phyloP scores from a whole-genome alignment of 2,888 invertebrate genomes.

The Drosophila siamana region DNA sequence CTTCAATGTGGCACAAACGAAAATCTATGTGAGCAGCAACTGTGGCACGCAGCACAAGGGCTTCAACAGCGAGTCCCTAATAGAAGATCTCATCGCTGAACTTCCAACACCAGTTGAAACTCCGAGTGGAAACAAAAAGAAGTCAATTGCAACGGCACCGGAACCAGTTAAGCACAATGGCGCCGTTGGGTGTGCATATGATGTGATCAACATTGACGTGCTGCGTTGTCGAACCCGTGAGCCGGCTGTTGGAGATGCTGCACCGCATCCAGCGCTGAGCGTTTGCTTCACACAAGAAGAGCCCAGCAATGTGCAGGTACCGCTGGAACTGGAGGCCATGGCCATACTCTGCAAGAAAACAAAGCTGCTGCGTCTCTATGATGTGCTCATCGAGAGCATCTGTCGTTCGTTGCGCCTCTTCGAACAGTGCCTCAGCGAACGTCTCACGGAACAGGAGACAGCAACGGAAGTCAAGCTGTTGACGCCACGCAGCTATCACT shows the following conservation, averaged over 20 bases:
- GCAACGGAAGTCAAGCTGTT: constrained; percentile 51
- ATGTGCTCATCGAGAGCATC: constrained; percentile 91
- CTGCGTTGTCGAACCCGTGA: constrained; percentile 83
- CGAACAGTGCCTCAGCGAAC: constrained; percentile 88
- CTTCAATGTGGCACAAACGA: constrained; percentile 89
- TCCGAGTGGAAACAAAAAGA: constrained; percentile 41
- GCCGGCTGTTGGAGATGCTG: constrained; percentile 40
- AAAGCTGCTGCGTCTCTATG: constrained; percentile 89
- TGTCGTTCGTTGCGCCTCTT: constrained; percentile 89
- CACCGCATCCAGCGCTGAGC: constrained; percentile 71
- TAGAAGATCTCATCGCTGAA: constrained; percentile 68
- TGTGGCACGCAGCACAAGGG: constrained; percentile 71
- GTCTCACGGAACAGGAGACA: constrained; percentile 84
- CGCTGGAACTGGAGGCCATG: constrained; percentile 89
- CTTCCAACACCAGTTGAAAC: constrained; percentile 56
- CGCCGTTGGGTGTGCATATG: constrained; percentile 77
- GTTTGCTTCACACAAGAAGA: constrained; percentile 77
- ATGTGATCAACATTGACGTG: constrained; percentile 83
- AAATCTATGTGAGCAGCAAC: constrained; percentile 88
- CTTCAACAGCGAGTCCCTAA: constrained; percentile 71
- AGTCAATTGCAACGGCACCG: constrained; percentile 9
- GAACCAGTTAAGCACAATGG: constrained; percentile 56
- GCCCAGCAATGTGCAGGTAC: constrained; percentile 85
- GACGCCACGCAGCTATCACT: constrained; percentile 88
- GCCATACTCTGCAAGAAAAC: constrained; percentile 90